These are phyloP conservation scores for Halictus rubicundus DNA, from an alignment of 1,140 invertebrate species.

Conservation along the genomic window DNA sequence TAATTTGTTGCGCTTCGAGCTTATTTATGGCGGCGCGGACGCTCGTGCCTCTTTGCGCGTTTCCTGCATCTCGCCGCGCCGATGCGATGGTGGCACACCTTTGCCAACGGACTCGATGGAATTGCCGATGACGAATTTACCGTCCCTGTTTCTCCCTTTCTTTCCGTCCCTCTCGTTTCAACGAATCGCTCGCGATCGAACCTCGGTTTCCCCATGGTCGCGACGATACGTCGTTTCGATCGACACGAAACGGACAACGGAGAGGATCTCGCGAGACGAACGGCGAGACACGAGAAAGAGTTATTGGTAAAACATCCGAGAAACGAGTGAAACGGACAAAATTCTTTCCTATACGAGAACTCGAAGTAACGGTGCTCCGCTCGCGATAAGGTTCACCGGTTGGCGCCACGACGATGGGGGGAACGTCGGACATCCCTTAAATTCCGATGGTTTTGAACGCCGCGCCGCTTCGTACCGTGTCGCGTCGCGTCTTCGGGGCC, in stretches of 20 bases:
- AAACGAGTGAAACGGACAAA: slow-evolving; percentile 35
- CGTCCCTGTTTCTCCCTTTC: too few relatives aligned
- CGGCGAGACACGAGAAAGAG: not conserved
- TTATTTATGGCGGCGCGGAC: slow-evolving; percentile 63
- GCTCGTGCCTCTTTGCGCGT: not conserved
- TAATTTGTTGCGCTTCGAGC: slow-evolving; percentile 71
- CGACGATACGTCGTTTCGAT: too few relatives aligned
- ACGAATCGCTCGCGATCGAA: too few relatives aligned
- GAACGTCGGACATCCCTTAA: slow-evolving; percentile 38
- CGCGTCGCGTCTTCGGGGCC: too few relatives aligned
- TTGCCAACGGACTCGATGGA: not conserved
- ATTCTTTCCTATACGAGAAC: slow-evolving; percentile 41
- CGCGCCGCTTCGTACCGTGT: too few relatives aligned
- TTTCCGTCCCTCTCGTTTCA: too few relatives aligned
- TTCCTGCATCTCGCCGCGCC: slow-evolving; percentile 6
- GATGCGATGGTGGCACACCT: not conserved
- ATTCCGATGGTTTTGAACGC: slow-evolving; percentile 38
- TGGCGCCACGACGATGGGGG: slow-evolving; percentile 66
- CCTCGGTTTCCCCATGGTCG: too few relatives aligned
- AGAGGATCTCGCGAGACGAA: not conserved
- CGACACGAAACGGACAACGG: too few relatives aligned
- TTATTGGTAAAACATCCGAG: not conserved
- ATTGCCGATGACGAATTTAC: not conserved
- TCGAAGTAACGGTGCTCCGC: slow-evolving; percentile 64
- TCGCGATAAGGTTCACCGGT: slow-evolving; percentile 69